Percentiles rank a stretch among this genome's conserved stretches.
These are phyloP conservation scores for Ammospiza maritima DNA, from an alignment of 2,797 vertebrate genomes.

Conservation along the genomic window DNA sequence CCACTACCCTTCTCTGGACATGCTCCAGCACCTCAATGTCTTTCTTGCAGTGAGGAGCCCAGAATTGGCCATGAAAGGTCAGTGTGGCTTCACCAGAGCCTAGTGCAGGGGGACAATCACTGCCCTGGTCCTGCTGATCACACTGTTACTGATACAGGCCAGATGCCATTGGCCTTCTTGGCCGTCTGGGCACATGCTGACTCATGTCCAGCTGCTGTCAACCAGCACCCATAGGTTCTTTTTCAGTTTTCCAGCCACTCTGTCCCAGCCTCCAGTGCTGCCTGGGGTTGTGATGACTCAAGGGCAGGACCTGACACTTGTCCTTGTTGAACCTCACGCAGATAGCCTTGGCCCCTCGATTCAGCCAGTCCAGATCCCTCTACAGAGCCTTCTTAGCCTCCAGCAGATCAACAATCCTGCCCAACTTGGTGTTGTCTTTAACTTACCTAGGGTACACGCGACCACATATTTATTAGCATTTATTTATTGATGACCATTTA, in stretches of 20 bases:
- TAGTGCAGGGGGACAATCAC: rapidly evolving
- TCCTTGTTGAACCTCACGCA: neutral
- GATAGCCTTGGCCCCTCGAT: rapidly evolving
- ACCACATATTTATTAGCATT: neutral
- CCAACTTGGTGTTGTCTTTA: neutral
- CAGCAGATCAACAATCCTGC: neutral
- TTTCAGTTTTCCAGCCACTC: neutral
- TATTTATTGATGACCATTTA: neutral
- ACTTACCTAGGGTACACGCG: rapidly evolving
- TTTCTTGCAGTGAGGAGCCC: neutral
- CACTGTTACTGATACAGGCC: neutral
- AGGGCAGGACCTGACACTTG: rapidly evolving
- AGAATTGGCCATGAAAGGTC: neutral
- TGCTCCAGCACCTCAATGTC: neutral
- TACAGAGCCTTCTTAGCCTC: neutral
- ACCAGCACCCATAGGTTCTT: neutral
- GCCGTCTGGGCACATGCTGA: neutral
- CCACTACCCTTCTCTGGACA: neutral
- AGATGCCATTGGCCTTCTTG: neutral
- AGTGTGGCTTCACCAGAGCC: neutral
- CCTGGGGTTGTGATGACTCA: neutral
- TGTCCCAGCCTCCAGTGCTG: neutral
- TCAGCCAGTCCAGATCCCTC: neutral
- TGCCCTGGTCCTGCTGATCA: neutral
- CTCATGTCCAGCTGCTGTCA: neutral